phyloP scores from a whole-genome alignment of 2,888 invertebrate species.

The Sphaerophoria taeniata region DNA sequence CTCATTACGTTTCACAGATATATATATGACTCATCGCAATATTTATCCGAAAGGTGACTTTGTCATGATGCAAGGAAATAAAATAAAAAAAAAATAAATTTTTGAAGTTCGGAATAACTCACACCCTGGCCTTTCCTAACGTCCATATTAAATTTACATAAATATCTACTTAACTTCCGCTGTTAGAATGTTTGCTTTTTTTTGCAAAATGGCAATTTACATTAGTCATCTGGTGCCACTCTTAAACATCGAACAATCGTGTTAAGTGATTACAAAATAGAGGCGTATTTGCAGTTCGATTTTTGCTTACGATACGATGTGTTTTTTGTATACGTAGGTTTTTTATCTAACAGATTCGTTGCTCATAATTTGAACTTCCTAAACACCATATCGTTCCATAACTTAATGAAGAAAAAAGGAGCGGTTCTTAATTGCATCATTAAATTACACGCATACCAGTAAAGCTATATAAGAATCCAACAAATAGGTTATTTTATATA shows the following conservation, averaged over 20 bases:
- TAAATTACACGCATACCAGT: slow-evolving; percentile 56
- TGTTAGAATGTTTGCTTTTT: slow-evolving; percentile 30
- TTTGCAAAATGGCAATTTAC: slow-evolving; percentile 48
- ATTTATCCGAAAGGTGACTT: background rate
- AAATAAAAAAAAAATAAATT: background rate
- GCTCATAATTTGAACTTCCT: slow-evolving; percentile 41
- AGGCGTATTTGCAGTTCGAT: slow-evolving; percentile 60
- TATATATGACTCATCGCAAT: slow-evolving; percentile 46
- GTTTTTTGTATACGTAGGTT: no score
- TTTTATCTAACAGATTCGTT: slow-evolving; percentile 37
- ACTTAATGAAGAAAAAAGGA: slow-evolving; percentile 67
- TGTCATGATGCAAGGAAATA: background rate
- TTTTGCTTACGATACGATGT: slow-evolving; percentile 18
- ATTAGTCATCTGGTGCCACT: slow-evolving; percentile 44
- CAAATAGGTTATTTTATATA: no score
- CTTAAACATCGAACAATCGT: background rate
- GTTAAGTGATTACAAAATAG: slow-evolving; percentile 15
- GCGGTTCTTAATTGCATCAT: slow-evolving; percentile 72
- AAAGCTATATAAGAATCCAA: slow-evolving; percentile 7
- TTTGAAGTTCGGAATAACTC: slow-evolving; percentile 2
- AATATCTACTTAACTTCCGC: background rate
- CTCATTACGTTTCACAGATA: slow-evolving; percentile 2
- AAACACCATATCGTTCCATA: slow-evolving; percentile 25
- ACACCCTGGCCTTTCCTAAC: slow-evolving; percentile 6
- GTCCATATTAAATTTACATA: slow-evolving; percentile 52